Evolutionary conservation across 2,888 invertebrate species (phyloP).

Genomic region (Acanthococcus lagerstroemiae): DNA sequence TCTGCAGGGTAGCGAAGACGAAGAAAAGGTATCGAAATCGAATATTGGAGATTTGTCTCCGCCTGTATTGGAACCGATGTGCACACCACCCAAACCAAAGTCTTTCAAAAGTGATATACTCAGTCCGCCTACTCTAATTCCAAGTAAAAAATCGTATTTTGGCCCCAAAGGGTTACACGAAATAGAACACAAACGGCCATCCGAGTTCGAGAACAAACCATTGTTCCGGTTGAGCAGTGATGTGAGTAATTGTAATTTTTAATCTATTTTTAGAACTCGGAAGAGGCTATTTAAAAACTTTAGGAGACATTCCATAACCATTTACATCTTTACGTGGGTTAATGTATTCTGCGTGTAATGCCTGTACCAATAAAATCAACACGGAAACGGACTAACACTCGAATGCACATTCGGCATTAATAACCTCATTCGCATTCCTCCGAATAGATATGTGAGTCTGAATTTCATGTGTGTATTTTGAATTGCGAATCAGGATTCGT

Average conservation of each 20-base stretch:
- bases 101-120: conserved; percentile 21
- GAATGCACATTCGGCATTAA: neutral
- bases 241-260: conserved; percentile 5
- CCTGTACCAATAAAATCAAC: too few relatives aligned
- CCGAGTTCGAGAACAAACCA: conserved; percentile 1
- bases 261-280: neutral
- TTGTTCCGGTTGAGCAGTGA: conserved; percentile 11
- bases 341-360: too few relatives aligned
- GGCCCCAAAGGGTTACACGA: conserved; percentile 3
- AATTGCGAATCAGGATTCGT: neutral
- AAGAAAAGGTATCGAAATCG: conserved; percentile 5
- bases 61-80: conserved; percentile 33
- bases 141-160: conserved; percentile 14
- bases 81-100: neutral
- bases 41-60: conserved; percentile 32
- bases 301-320: too few relatives aligned
- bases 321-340: too few relatives aligned
- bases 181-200: neutral
- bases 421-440: neutral
- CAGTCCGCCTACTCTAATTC: conserved; percentile 33
- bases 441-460: too few relatives aligned
- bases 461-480: too few relatives aligned
- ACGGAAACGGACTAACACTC: neutral
- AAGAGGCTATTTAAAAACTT: neutral
- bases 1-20: neutral